phyloP scores from a whole-genome alignment of 2,888 invertebrate genomes.

The Microctonus hyperodae region DNA sequence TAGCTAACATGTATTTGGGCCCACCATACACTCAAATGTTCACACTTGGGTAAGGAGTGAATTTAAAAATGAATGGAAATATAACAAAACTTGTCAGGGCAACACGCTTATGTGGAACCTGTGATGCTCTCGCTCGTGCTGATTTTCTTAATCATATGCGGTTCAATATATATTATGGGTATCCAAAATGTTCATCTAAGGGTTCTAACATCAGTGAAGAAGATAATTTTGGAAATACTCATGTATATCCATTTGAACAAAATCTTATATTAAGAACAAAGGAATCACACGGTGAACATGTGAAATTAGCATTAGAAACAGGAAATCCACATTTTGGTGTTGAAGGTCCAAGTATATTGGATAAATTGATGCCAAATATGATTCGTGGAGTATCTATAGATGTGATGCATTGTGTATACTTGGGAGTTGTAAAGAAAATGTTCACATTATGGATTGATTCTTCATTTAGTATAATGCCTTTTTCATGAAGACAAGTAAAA shows the following conservation, averaged over 20 bases:
- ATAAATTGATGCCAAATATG: slow-evolving; percentile 21
- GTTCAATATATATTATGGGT: neutral
- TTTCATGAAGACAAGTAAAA: slow-evolving; percentile 21
- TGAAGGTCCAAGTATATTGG: slow-evolving; percentile 21
- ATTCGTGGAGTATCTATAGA: slow-evolving; percentile 22
- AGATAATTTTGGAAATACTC: too few relatives aligned
- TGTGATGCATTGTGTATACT: slow-evolving; percentile 31
- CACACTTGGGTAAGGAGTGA: neutral
- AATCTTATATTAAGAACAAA: too few relatives aligned
- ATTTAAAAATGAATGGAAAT: neutral
- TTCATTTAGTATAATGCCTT: slow-evolving; percentile 4
- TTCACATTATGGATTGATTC: neutral
- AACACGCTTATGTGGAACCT: neutral
- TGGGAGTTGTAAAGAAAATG: slow-evolving; percentile 10
- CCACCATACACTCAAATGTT: neutral
- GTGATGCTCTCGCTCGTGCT: neutral
- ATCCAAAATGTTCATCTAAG: slow-evolving; percentile 1
- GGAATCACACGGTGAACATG: neutral
- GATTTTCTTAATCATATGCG: neutral
- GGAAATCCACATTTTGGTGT: slow-evolving; percentile 7
- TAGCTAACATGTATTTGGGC: slow-evolving; percentile 12
- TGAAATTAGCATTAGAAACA: neutral
- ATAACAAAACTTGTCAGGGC: slow-evolving; percentile 3
- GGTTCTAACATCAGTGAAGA: too few relatives aligned
- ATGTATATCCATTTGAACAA: too few relatives aligned